These are phyloP conservation scores for Melinaea menophilus DNA, from an alignment of 2,888 invertebrate genomes.

Conservation along the genomic window DNA sequence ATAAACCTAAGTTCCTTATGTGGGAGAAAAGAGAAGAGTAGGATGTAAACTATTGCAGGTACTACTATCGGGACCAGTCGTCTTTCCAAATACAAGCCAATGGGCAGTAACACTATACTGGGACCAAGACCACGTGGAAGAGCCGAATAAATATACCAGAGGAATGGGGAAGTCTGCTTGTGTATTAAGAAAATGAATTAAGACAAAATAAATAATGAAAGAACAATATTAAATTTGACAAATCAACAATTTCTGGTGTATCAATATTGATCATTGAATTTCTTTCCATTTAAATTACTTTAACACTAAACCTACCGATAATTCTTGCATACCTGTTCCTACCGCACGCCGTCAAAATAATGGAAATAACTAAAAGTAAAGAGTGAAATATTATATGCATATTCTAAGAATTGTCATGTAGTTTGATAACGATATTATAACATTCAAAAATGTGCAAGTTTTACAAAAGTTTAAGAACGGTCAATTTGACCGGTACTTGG, in stretches of 20 bases:
- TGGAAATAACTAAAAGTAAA: too few species aligned
- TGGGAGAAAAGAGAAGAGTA: constrained; percentile 95
- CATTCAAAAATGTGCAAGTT: too few species aligned
- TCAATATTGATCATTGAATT: too few species aligned
- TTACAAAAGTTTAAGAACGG: too few species aligned
- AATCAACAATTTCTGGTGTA: too few species aligned
- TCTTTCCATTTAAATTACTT: not conserved
- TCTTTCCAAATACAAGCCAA: constrained; percentile 85
- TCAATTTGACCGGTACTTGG: not conserved
- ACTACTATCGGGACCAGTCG: constrained; percentile 83
- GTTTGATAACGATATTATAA: too few species aligned
- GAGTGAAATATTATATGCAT: too few species aligned
- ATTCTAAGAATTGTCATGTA: too few species aligned
- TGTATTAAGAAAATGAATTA: constrained; percentile 11
- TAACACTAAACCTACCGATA: not conserved
- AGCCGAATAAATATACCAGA: constrained; percentile 99
- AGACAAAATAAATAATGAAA: not conserved
- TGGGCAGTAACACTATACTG: constrained; percentile 87
- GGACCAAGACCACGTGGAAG: constrained; percentile 93
- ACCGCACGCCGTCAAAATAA: too few species aligned
- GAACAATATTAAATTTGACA: too few species aligned
- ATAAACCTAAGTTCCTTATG: constrained; percentile 99
- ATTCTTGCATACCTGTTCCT: too few species aligned
- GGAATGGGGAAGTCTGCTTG: constrained; percentile 90
- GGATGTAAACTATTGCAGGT: constrained; percentile 87